Evolutionary conservation across 2,888 invertebrate species (phyloP).

Genomic region (Pemphredon lugubris): DNA sequence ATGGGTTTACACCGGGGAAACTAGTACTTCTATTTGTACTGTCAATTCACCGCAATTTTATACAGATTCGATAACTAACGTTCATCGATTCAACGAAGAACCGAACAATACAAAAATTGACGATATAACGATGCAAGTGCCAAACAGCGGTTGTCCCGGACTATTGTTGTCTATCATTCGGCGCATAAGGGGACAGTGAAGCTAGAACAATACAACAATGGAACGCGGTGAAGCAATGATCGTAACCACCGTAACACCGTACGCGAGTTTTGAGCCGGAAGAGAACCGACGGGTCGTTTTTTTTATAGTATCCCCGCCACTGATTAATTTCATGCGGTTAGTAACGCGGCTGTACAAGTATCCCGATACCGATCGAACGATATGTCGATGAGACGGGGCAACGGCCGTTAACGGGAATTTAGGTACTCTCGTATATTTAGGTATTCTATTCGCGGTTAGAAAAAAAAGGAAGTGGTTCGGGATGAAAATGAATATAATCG

Average conservation of each 20-base stretch:
- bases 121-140: constrained; percentile 21
- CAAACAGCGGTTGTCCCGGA: constrained; percentile 20
- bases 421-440: neutral
- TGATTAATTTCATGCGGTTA: constrained; percentile 15
- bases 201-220: constrained; percentile 38
- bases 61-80: constrained; percentile 1
- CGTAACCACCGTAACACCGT: constrained; percentile 16
- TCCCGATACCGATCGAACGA: neutral
- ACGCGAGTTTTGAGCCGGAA: constrained; percentile 27
- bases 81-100: constrained; percentile 6
- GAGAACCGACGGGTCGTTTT: constrained; percentile 13
- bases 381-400: neutral
- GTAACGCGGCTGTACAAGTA: neutral
- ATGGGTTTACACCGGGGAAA: no score
- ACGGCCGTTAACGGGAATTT: neutral
- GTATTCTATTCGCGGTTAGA: neutral
- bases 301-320: neutral
- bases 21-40: neutral
- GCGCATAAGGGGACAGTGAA: constrained; percentile 38
- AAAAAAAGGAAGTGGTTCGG: neutral
- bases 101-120: constrained; percentile 13
- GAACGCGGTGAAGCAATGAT: constrained; percentile 37
- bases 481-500: constrained; percentile 18
- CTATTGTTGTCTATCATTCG: constrained; percentile 36
- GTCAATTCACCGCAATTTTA: no score